Conservation (phyloP, 2,888 invertebrate species). For the Hedychridium roseum region DNA sequence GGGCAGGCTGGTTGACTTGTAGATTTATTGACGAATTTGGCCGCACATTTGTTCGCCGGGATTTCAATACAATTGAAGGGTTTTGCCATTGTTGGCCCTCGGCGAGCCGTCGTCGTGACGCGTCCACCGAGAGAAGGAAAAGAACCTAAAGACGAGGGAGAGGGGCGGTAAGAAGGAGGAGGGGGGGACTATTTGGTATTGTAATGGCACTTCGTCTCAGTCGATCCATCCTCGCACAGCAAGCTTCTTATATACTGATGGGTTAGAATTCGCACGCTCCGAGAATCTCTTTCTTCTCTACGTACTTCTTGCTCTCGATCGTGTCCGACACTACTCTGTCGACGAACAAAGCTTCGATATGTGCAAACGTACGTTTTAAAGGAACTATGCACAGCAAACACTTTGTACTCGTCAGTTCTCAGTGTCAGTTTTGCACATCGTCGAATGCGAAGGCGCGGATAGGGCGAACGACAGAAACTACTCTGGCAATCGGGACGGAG, state of each 20-base stretch:
- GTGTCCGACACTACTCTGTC: neutral
- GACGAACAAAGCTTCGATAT: too few relatives aligned
- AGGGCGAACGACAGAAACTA: too few relatives aligned
- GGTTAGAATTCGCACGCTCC: conserved; percentile 20
- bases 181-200: conserved; percentile 48
- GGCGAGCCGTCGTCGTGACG: conserved; percentile 30
- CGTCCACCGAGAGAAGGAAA: conserved; percentile 21
- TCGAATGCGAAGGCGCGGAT: too few relatives aligned
- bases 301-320: conserved; percentile 1
- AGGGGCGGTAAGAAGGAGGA: conserved; percentile 10
- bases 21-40: conserved; percentile 60
- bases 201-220: conserved; percentile 41
- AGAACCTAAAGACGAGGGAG: neutral
- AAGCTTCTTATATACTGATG: conserved; percentile 15
- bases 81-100: conserved; percentile 49
- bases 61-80: conserved; percentile 59
- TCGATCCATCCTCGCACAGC: conserved; percentile 22
- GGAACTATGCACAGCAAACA: too few relatives aligned
- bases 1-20: conserved; percentile 46
- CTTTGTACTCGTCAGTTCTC: too few relatives aligned
- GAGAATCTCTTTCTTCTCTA: conserved; percentile 11
- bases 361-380: too few relatives aligned
- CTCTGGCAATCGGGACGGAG: too few relatives aligned
- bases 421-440: too few relatives aligned
- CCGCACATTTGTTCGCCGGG: conserved; percentile 52